Evolutionary conservation across 2,797 vertebrate species (phyloP).

Genomic region (Dicrostonyx torquatus): DNA sequence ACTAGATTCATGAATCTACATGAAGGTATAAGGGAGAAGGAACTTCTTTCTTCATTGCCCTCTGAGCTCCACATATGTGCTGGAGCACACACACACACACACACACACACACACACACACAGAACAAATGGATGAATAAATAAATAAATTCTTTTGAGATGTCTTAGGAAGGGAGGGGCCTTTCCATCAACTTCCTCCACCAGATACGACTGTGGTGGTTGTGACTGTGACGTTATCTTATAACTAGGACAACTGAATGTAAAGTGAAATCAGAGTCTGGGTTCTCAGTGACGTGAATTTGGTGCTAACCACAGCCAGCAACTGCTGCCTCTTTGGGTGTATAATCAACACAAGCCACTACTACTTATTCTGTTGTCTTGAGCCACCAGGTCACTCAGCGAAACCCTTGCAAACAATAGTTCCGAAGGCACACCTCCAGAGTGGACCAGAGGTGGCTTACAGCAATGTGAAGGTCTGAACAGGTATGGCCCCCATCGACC

Average conservation of each 20-base stretch:
- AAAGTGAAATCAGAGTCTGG: neutral
- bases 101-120: neutral
- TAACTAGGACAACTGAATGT: neutral
- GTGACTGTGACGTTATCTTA: neutral
- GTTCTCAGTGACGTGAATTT: neutral
- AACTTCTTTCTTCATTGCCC: neutral
- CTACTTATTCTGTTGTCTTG: neutral
- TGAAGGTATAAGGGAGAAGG: neutral
- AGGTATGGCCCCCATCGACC: neutral
- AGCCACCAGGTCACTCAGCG: neutral
- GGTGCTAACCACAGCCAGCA: neutral
- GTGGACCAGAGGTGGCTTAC: neutral
- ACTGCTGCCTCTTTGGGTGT: neutral
- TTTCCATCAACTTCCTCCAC: constrained; percentile 3
- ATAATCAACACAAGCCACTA: neutral
- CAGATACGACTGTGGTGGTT: neutral
- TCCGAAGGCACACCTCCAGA: neutral
- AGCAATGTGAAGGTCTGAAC: neutral
- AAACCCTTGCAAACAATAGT: neutral
- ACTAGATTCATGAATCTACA: neutral
- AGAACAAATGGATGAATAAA: too few species aligned
- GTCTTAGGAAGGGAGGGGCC: neutral
- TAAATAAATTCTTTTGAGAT: neutral
- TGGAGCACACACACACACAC: neutral
- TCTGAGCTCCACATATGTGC: neutral